A percentile compares a stretch with the other conserved stretches of the same genome.
phyloP scores from a whole-genome alignment of 2,888 invertebrate genomes.

The Conistra vaccinii region DNA sequence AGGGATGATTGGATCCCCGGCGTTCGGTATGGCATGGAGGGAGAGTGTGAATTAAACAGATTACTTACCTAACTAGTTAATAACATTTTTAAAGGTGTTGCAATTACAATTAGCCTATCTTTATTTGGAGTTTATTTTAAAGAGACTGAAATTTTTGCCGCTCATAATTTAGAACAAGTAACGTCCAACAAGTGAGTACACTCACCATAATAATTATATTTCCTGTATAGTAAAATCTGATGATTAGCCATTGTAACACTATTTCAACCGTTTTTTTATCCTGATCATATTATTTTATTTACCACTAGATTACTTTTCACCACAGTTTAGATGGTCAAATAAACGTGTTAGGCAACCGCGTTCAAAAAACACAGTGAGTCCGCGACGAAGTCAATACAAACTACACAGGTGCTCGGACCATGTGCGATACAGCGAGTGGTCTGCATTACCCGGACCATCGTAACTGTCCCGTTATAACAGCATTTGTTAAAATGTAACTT shows the following conservation, averaged over 20 bases:
- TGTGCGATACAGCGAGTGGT: slow-evolving; percentile 29
- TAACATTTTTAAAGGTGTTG: slow-evolving; percentile 2
- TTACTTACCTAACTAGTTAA: neutral
- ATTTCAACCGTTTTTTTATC: neutral
- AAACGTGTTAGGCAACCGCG: slow-evolving; percentile 19
- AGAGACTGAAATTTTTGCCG: neutral
- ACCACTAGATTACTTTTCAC: slow-evolving; percentile 4
- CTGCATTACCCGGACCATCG: slow-evolving; percentile 12
- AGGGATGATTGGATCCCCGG: neutral
- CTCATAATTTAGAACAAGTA: neutral
- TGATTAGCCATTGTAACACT: neutral
- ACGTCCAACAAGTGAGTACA: neutral
- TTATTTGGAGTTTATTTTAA: neutral
- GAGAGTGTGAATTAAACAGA: neutral
- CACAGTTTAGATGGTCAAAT: slow-evolving; percentile 19
- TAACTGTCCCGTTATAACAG: slow-evolving; percentile 46
- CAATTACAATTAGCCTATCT: neutral
- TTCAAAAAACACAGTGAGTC: slow-evolving; percentile 14
- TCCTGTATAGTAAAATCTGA: neutral
- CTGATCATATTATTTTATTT: slow-evolving; percentile 2
- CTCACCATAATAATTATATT: slow-evolving; percentile 22
- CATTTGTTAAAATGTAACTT: slow-evolving; percentile 43
- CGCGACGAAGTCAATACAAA: neutral
- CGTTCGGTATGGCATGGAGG: neutral
- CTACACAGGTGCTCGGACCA: slow-evolving; percentile 16